phyloP scores from a whole-genome alignment of 2,888 invertebrate genomes.

The Autographa gamma region DNA sequence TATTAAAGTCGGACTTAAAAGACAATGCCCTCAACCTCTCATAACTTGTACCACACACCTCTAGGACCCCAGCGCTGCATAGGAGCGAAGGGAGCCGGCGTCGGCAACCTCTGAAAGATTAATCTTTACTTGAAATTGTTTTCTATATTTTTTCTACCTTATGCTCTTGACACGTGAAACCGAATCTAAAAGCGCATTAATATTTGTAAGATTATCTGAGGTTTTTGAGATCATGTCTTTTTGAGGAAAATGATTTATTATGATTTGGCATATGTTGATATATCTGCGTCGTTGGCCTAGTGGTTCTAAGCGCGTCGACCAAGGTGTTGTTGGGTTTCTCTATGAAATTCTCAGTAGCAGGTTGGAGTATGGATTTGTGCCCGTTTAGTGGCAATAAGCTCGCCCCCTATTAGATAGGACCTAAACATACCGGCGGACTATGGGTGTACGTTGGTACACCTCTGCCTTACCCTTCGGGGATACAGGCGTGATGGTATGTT shows the following conservation, averaged over 20 bases:
- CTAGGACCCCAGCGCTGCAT: conserved; percentile 63
- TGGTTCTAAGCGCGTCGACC: too few species aligned
- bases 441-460: too few species aligned
- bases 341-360: too few species aligned
- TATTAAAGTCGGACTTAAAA: neutral
- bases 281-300: too few species aligned
- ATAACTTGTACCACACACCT: conserved; percentile 50
- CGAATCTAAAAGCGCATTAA: conserved; percentile 33
- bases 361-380: too few species aligned
- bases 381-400: too few species aligned
- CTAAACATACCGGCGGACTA: too few species aligned
- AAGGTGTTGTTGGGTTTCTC: too few species aligned
- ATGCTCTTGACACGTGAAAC: conserved; percentile 37
- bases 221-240: conserved; percentile 1
- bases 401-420: too few species aligned
- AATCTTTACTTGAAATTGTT: conserved; percentile 80
- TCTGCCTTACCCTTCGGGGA: too few species aligned
- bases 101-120: conserved; percentile 71
- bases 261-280: neutral
- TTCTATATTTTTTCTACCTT: conserved; percentile 65
- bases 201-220: conserved; percentile 16
- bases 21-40: neutral
- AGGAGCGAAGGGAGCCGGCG: conserved; percentile 64
- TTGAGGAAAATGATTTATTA: conserved; percentile 1
- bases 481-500: too few species aligned